Evolutionary conservation across 2,797 vertebrate genomes (phyloP).

Genomic region (Myioborus melanocephalus): DNA sequence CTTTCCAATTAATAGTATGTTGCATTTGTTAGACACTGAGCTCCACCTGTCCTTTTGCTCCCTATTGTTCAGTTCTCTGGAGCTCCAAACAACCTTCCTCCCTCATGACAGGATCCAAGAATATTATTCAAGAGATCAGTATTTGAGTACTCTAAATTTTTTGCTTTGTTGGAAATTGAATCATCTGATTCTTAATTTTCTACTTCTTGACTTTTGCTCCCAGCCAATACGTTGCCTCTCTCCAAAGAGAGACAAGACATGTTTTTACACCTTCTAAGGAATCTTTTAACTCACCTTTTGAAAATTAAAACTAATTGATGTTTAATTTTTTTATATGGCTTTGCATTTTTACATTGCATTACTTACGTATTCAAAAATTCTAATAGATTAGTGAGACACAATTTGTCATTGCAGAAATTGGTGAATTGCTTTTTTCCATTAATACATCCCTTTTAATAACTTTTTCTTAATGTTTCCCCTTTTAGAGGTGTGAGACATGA

Average conservation of each 20-base stretch:
- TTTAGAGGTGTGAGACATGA: background rate
- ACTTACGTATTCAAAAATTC: background rate
- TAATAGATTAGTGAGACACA: background rate
- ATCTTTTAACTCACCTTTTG: background rate
- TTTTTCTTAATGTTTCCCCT: constrained; percentile 1
- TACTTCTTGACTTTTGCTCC: background rate
- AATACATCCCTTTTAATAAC: background rate
- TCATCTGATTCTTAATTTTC: background rate
- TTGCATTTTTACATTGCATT: background rate
- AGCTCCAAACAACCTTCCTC: background rate
- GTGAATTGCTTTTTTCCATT: background rate
- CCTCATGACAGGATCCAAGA: background rate
- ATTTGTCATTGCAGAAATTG: background rate
- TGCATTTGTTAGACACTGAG: background rate
- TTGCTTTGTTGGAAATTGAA: background rate
- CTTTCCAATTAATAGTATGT: background rate
- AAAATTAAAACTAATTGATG: background rate
- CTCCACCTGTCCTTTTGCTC: background rate
- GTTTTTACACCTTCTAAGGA: background rate
- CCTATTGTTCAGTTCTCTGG: background rate
- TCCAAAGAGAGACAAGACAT: background rate
- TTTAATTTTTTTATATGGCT: background rate
- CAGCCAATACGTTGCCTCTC: background rate
- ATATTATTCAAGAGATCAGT: background rate
- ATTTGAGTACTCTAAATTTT: background rate